These are phyloP conservation scores for Mythimna vitellina DNA, from an alignment of 2,888 invertebrate genomes.

Conservation along the genomic window DNA sequence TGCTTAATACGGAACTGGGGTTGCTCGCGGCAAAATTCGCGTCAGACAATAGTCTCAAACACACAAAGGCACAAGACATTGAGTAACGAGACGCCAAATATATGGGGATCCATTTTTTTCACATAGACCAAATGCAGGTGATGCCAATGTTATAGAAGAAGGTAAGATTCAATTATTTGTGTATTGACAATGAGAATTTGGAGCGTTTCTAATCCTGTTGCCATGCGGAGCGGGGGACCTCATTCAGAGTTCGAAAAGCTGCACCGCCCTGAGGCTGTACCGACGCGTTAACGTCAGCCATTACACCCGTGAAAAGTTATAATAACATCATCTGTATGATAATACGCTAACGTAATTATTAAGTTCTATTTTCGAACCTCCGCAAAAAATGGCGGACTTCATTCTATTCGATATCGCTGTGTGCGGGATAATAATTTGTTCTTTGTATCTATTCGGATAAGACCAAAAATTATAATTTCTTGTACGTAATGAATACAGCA, in stretches of 20 bases:
- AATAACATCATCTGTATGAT: conserved; percentile 61
- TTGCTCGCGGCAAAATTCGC: conserved; percentile 71
- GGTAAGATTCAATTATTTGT: conserved; percentile 86
- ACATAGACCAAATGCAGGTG: conserved; percentile 83
- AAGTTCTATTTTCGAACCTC: conserved; percentile 48
- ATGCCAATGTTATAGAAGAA: conserved; percentile 81
- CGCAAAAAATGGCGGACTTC: conserved; percentile 42
- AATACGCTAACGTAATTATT: conserved; percentile 56
- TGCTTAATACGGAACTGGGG: conserved; percentile 76
- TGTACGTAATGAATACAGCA: conserved; percentile 51
- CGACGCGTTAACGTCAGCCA: conserved; percentile 52
- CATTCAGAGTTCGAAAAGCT: conserved; percentile 60
- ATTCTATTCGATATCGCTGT: conserved; percentile 39
- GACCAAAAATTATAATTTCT: conserved; percentile 53
- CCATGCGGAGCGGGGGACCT: conserved; percentile 69
- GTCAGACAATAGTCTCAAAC: conserved; percentile 78
- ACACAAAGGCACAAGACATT: conserved; percentile 84
- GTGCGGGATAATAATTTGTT: conserved; percentile 37
- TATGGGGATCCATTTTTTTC: conserved; percentile 83
- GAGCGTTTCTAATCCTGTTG: conserved; percentile 81
- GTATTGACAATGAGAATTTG: conserved; percentile 81
- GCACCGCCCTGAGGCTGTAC: conserved; percentile 60
- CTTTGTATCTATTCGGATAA: conserved; percentile 36
- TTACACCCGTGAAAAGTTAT: conserved; percentile 53
- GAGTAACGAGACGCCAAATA: conserved; percentile 87